These are phyloP conservation scores for Rhinoderma darwinii DNA, from an alignment of 2,113 vertebrate genomes.

Conservation along the genomic window DNA sequence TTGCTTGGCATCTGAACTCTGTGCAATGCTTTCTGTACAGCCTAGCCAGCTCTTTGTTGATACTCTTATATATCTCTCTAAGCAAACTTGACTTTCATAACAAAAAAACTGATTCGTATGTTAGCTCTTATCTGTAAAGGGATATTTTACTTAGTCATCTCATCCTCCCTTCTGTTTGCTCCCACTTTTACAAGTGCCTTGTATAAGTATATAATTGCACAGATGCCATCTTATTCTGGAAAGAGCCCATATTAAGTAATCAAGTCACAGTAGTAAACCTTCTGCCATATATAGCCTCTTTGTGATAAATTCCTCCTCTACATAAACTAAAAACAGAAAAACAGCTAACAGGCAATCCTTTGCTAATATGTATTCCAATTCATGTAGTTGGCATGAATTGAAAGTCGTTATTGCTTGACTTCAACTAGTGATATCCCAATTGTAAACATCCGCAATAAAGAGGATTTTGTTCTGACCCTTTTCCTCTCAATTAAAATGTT, in stretches of 20 bases:
- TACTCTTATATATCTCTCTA: constrained; percentile 66
- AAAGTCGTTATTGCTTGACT: no score
- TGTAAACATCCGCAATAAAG: background rate
- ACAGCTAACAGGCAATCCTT: background rate
- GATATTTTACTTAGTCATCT: background rate
- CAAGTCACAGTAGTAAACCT: constrained; percentile 41
- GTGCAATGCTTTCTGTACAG: constrained; percentile 71
- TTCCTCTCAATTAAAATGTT: no score
- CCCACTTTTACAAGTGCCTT: constrained; percentile 6
- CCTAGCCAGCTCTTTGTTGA: constrained; percentile 69
- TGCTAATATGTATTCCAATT: background rate
- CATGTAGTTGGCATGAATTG: background rate
- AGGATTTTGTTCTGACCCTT: no score
- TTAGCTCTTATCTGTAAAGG: background rate
- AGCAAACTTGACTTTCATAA: background rate
- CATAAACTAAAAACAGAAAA: constrained; percentile 15
- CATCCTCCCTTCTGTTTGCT: background rate
- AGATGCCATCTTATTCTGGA: constrained; percentile 8
- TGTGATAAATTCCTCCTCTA: constrained; percentile 10
- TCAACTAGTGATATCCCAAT: background rate
- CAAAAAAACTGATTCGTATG: background rate
- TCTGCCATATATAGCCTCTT: background rate
- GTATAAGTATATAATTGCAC: constrained; percentile 43
- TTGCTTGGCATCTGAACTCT: constrained; percentile 68
- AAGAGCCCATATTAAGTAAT: constrained; percentile 36